Conservation (phyloP, 2,888 invertebrate species). For the Bombylius discolor region DNA sequence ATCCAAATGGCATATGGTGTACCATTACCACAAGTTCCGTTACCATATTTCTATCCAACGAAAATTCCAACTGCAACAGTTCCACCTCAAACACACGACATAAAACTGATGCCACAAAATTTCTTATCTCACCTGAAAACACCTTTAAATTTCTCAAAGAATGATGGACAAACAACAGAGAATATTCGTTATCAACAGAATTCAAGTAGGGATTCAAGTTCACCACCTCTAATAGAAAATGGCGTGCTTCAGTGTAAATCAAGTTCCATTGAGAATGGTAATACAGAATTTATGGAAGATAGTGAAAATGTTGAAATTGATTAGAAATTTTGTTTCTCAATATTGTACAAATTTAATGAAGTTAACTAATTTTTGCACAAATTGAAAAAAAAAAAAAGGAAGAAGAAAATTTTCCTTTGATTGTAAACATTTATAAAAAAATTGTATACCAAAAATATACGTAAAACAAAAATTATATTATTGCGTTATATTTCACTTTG, state of each 20-base stretch:
- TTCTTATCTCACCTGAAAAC: slow-evolving; percentile 16
- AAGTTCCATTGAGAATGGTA: background rate
- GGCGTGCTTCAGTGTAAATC: background rate
- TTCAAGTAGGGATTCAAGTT: slow-evolving; percentile 6
- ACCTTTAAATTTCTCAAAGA: slow-evolving; percentile 12
- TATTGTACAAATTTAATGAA: background rate
- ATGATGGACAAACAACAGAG: slow-evolving; percentile 3
- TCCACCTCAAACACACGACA: slow-evolving; percentile 25
- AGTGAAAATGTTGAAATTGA: slow-evolving; percentile 37
- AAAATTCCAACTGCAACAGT: slow-evolving; percentile 32
- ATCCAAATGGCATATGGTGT: slow-evolving; percentile 36
- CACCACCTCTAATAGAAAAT: background rate
- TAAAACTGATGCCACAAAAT: slow-evolving; percentile 11
- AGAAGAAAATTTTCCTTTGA: too few species aligned
- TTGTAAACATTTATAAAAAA: too few species aligned
- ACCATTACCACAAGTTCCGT: slow-evolving; percentile 33
- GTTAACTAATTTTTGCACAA: background rate
- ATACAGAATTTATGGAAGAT: slow-evolving; percentile 21
- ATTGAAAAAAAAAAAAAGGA: background rate
- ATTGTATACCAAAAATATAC: too few species aligned
- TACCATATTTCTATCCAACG: slow-evolving; percentile 34
- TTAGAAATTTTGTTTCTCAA: slow-evolving; percentile 15
- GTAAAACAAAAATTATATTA: too few species aligned
- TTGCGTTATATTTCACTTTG: too few species aligned
- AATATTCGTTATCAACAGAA: slow-evolving; percentile 16